Evolutionary conservation across 2,888 invertebrate genomes (phyloP).

Genomic region (Erebia palarica): DNA sequence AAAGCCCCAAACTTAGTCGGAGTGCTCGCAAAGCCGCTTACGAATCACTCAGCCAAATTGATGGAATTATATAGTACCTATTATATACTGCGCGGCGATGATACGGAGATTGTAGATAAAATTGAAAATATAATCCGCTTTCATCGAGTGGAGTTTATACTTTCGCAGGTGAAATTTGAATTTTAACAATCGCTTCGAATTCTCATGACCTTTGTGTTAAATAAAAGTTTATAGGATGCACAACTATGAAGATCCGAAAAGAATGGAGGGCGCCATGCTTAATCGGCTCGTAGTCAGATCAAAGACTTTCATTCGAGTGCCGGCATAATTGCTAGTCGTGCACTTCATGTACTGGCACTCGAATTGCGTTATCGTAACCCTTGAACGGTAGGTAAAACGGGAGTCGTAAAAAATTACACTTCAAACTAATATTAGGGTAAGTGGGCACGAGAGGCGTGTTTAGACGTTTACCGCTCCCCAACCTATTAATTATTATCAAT

Average conservation of each 20-base stretch:
- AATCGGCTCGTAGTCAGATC: constrained; percentile 60
- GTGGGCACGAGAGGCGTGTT: constrained; percentile 59
- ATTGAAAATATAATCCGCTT: constrained; percentile 66
- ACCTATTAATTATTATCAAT: constrained; percentile 74
- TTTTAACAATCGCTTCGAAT: constrained; percentile 54
- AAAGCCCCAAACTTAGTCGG: constrained; percentile 60
- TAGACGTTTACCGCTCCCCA: constrained; percentile 54
- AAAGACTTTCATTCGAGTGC: constrained; percentile 64
- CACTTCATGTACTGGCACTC: constrained; percentile 62
- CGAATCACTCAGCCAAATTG: constrained; percentile 58
- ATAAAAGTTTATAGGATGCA: constrained; percentile 61
- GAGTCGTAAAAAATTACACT: constrained; percentile 76
- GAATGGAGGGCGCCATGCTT: constrained; percentile 52
- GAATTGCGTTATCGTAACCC: constrained; percentile 68
- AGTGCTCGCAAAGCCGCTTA: constrained; percentile 69
- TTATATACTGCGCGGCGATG: constrained; percentile 28
- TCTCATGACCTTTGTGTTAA: constrained; percentile 60
- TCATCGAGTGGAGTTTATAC: constrained; percentile 55
- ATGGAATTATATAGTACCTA: constrained; percentile 44
- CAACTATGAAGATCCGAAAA: constrained; percentile 46
- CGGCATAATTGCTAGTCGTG: constrained; percentile 50
- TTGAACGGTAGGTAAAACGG: constrained; percentile 73
- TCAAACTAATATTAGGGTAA: constrained; percentile 64
- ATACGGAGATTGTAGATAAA: constrained; percentile 49
- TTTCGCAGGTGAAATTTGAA: constrained; percentile 64